Conservation (phyloP, 1,140 invertebrate species). For the Neelides sp. region DNA sequence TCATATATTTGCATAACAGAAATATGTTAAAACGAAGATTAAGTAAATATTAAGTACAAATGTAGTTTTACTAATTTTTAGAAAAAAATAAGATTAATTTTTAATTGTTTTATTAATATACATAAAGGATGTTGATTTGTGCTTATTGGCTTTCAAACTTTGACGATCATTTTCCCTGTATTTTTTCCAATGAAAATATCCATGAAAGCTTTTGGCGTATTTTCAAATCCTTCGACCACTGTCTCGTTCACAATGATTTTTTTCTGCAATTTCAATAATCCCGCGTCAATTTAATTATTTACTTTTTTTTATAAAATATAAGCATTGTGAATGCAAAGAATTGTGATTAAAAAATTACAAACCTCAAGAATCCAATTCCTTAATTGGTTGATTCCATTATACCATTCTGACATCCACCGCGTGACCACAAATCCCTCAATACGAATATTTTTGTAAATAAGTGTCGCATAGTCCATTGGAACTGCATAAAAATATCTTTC, state of each 20-base stretch:
- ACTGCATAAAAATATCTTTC: neutral
- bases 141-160: no score
- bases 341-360: neutral
- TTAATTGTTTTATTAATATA: no score
- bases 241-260: conserved; percentile 48
- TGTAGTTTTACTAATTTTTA: no score
- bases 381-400: conserved; percentile 1
- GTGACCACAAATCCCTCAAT: conserved; percentile 4
- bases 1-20: no score
- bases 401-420: neutral
- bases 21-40: no score
- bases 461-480: conserved; percentile 7
- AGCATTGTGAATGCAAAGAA: neutral
- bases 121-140: no score
- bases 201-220: conserved; percentile 47
- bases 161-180: conserved; percentile 49
- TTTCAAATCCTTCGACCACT: conserved; percentile 49
- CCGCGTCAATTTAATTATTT: neutral
- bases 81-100: no score
- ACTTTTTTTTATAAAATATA: neutral
- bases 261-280: conserved; percentile 34
- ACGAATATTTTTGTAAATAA: conserved; percentile 4
- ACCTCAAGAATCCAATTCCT: conserved; percentile 5
- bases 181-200: conserved; percentile 47
- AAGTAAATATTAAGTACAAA: no score